Evolutionary conservation across 2,113 vertebrate species (phyloP), one percentile per base, ranked within the genome.

Genomic region (Uropsilus gracilis): DNA sequence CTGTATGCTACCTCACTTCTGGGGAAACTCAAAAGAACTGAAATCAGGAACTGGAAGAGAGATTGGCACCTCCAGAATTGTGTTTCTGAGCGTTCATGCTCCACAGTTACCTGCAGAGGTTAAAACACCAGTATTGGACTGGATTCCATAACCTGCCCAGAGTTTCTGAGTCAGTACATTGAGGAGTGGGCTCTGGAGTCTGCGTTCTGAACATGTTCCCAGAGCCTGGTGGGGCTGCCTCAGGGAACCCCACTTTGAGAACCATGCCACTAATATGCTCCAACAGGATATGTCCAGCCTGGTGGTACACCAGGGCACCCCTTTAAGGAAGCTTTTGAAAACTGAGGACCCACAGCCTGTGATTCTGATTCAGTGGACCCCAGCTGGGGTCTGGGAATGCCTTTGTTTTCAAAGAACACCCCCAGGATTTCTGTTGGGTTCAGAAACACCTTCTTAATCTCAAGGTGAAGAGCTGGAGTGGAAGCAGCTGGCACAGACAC

Each of bases 181-280:
- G n/a, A 37, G 6, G 32, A 11, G 18, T 3, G 20, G 24, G 20
- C 26, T 61, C 3, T 32, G 57, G 28, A 37, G 2, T 61, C 83
- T 4, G 22, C 11, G 0, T 61, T 81, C 66, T 48, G 63, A n/a
- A 14, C 26, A 18, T 11, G 1, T 53, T 12, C 44, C 46, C 17
- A 3, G 13, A 14, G 32, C 2, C 32, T 37, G 32, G 11, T 28
- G n/a, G 20, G 14, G 0, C 69, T 73, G 42, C 13, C 2, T 12
- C 81, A 46, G 76, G n/a, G 48, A 92, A 39, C 16, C 50, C 44
- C 50, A 6, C 53, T 93, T 80, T 91, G 59, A 94, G 94, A 86
- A 93, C 4, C 0, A 18, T 17, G 7, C 3, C 30, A 5, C 8
- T 48, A 3, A 34, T 39, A n/a, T n/a, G n/a, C 59, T 24, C 28